Conservation (phyloP, 2,888 invertebrate species). For the Gastracanthus pulcherrimus region DNA sequence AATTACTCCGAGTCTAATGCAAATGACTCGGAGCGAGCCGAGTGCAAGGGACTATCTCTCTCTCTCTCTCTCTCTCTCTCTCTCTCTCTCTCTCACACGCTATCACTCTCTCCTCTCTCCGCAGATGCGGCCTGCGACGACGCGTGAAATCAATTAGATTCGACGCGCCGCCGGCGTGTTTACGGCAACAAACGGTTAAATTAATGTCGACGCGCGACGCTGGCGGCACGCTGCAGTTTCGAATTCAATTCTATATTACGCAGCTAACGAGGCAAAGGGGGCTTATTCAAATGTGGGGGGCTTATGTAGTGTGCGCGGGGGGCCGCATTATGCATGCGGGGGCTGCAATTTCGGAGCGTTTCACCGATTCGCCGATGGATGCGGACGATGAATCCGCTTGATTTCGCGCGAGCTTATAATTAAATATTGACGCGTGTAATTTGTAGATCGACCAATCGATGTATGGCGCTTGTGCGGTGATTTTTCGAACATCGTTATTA, state of each 20-base stretch:
- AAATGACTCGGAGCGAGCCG: conserved; percentile 14
- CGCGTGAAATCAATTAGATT: conserved; percentile 49
- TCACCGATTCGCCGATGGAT: background rate
- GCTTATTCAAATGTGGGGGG: conserved; percentile 5
- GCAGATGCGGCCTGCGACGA: background rate
- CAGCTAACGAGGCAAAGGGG: background rate
- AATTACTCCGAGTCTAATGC: background rate
- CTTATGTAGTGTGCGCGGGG: background rate
- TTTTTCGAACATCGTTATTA: too few relatives aligned
- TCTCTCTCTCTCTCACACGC: too few relatives aligned
- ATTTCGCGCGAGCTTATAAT: too few relatives aligned
- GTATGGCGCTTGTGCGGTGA: too few relatives aligned
- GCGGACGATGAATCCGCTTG: too few relatives aligned
- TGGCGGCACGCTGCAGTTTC: background rate
- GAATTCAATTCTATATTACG: conserved; percentile 18
- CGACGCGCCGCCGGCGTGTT: conserved; percentile 15
- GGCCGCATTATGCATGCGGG: background rate
- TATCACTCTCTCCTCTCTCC: background rate
- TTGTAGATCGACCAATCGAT: too few relatives aligned
- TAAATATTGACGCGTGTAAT: too few relatives aligned
- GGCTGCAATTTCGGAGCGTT: conserved; percentile 13
- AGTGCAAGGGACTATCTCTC: background rate
- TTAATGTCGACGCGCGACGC: conserved; percentile 4
- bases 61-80: too few relatives aligned
- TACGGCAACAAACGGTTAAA: conserved; percentile 31